Evolutionary conservation across 2,113 vertebrate species (phyloP).

Genomic region (Clupea harengus): DNA sequence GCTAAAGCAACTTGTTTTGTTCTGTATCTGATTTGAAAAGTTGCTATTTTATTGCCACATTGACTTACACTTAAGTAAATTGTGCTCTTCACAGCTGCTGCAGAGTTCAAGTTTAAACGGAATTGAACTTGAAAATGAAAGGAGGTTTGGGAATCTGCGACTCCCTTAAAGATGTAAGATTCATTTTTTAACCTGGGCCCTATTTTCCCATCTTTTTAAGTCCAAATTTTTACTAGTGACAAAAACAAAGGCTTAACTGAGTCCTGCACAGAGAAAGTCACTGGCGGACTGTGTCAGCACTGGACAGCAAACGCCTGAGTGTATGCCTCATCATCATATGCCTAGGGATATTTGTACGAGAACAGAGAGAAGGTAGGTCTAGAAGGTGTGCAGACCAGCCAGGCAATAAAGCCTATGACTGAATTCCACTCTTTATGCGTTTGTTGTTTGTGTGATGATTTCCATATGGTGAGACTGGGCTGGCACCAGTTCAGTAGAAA

Average conservation of each 20-base stretch:
- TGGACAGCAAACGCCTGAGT: neutral
- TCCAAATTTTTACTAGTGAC: neutral
- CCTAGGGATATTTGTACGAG: neutral
- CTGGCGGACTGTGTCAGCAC: neutral
- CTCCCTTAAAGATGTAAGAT: neutral
- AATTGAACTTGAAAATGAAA: neutral
- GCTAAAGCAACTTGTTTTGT: neutral
- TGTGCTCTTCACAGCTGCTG: neutral
- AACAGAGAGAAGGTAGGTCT: neutral
- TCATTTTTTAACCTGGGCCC: neutral
- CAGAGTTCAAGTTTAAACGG: neutral
- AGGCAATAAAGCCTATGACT: neutral
- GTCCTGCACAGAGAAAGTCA: neutral
- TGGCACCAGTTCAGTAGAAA: conserved; percentile 9
- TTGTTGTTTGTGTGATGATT: neutral
- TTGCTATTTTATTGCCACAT: neutral
- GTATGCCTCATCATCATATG: neutral
- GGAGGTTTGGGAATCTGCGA: neutral
- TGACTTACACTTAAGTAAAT: neutral
- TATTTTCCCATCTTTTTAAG: neutral
- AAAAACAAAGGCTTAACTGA: neutral
- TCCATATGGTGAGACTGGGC: neutral
- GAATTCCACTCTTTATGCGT: neutral
- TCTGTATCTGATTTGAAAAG: neutral
- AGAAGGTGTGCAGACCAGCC: neutral